phyloP scores from a whole-genome alignment of 2,888 invertebrate genomes.

The Lordiphosa fenestrarum region DNA sequence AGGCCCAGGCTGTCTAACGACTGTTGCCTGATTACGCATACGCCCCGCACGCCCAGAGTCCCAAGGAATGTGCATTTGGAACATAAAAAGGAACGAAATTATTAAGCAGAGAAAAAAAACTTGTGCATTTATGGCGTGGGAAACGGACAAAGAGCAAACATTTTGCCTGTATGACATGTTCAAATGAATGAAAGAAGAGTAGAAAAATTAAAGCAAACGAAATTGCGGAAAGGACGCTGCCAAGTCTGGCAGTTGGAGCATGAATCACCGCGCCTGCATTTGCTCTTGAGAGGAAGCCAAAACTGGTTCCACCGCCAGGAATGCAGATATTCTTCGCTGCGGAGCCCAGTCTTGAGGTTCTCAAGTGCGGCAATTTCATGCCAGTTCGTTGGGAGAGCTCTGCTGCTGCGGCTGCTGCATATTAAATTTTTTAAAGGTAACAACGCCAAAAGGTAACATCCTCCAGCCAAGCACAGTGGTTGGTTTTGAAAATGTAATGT shows the following conservation, averaged over 20 bases:
- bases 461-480: no score
- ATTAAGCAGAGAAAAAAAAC: neutral
- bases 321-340: constrained; percentile 65
- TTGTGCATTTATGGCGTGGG: constrained; percentile 57
- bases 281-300: constrained; percentile 11
- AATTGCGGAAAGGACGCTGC: constrained; percentile 47
- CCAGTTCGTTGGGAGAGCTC: constrained; percentile 36
- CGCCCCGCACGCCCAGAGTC: constrained; percentile 43
- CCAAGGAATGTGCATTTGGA: constrained; percentile 50
- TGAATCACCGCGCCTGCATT: constrained; percentile 63
- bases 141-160: constrained; percentile 41
- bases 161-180: constrained; percentile 40
- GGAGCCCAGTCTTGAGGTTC: constrained; percentile 13
- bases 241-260: constrained; percentile 58
- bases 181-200: constrained; percentile 45
- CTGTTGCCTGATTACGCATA: constrained; percentile 67
- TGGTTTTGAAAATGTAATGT: no score
- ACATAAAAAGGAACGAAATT: constrained; percentile 11
- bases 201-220: constrained; percentile 37
- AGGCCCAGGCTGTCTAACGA: constrained; percentile 60
- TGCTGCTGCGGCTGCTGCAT: constrained; percentile 40
- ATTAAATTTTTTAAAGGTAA: constrained; percentile 61
- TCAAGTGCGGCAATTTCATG: constrained; percentile 57
- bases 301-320: constrained; percentile 62
- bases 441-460: constrained; percentile 19